A percentile compares a stretch with the other conserved stretches of the same genome.
These are phyloP conservation scores for Enteromius treurensis DNA, from an alignment of 2,797 vertebrate genomes.

Conservation along the genomic window DNA sequence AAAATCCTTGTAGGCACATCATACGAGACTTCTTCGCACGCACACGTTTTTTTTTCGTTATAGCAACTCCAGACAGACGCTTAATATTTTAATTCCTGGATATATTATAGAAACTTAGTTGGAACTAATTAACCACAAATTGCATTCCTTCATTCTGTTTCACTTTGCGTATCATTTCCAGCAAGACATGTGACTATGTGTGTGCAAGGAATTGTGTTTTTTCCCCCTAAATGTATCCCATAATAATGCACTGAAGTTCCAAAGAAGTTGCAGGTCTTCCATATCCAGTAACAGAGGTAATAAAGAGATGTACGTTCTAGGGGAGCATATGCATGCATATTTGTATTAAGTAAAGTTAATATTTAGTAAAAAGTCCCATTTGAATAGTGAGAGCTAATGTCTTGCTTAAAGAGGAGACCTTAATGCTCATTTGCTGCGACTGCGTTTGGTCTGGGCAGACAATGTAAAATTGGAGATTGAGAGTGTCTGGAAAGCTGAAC, in stretches of 20 bases:
- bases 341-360: constrained; percentile 42
- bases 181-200: background rate
- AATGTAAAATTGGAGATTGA: constrained; percentile 20
- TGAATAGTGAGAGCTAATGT: background rate
- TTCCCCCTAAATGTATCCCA: background rate
- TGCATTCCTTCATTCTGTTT: background rate
- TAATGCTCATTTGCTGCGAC: constrained; percentile 37
- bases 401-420: background rate
- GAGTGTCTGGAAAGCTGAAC: constrained; percentile 5
- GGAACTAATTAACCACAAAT: background rate
- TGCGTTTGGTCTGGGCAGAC: constrained; percentile 30
- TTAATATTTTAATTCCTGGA: background rate
- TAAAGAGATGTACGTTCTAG: background rate
- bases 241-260: background rate
- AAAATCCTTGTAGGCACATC: background rate
- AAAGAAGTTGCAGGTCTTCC: background rate
- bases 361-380: constrained; percentile 29
- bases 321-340: constrained; percentile 2
- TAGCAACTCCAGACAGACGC: background rate
- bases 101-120: background rate
- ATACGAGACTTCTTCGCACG: background rate
- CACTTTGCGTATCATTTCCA: background rate
- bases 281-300: background rate
- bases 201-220: background rate
- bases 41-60: background rate